These are phyloP conservation scores for Camelus dromedarius DNA, from an alignment of 2,113 vertebrate genomes.

Conservation along the genomic window DNA sequence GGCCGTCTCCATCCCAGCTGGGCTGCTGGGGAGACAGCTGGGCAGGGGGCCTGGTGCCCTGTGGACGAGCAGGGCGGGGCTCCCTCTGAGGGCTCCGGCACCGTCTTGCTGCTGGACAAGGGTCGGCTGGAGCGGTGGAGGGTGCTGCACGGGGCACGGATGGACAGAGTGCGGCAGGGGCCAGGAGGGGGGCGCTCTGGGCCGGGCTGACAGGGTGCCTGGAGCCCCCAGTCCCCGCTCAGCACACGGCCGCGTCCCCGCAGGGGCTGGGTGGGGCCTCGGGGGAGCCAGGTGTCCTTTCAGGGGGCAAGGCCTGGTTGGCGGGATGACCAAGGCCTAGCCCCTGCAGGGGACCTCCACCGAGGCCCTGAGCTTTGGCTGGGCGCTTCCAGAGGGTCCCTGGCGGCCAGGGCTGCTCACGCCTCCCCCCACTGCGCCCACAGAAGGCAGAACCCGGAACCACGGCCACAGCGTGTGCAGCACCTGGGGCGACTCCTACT, in stretches of 20 bases:
- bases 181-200: fast-evolving
- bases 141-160: background rate
- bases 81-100: too few species aligned
- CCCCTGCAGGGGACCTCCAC: background rate
- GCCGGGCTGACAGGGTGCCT: background rate
- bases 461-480: slow-evolving; percentile 95
- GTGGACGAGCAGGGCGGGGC: fast-evolving
- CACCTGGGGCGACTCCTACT: slow-evolving; percentile 96
- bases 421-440: fast-evolving
- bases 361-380: fast-evolving
- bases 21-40: fast-evolving
- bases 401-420: background rate
- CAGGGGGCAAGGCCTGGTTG: background rate
- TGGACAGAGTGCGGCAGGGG: background rate
- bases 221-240: fast-evolving
- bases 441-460: slow-evolving; percentile 85
- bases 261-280: too few species aligned
- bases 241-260: fast-evolving
- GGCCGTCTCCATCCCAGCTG: background rate
- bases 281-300: background rate
- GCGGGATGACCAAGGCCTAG: background rate
- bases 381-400: fast-evolving
- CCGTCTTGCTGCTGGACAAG: background rate
- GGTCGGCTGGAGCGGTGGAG: background rate
- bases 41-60: background rate